Percentiles rank a stretch among this genome's conserved stretches.
These are phyloP conservation scores for Hypselothyrea guttata DNA, from an alignment of 2,888 invertebrate genomes.

Conservation along the genomic window DNA sequence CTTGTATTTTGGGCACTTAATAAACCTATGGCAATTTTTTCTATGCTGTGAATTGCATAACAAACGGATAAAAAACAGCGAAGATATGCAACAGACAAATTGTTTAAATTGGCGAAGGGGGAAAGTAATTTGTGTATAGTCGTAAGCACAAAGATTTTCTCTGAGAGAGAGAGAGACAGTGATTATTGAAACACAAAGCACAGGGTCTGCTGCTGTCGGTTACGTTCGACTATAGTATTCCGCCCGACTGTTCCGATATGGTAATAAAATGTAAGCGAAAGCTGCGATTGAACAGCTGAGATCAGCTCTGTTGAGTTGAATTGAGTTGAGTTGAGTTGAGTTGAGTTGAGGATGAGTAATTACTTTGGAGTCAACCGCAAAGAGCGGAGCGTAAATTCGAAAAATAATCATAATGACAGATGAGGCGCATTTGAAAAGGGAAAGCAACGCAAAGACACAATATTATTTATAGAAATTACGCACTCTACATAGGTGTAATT, in stretches of 20 bases:
- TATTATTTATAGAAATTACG: constrained; percentile 38
- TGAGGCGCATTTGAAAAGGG: constrained; percentile 27
- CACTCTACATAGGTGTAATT: constrained; percentile 26
- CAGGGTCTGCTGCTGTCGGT: no score
- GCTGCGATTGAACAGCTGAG: constrained; percentile 1
- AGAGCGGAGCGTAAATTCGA: constrained; percentile 3
- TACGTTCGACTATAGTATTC: no score
- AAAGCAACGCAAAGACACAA: constrained; percentile 26
- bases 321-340: not conserved
- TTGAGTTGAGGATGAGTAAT: constrained; percentile 6
- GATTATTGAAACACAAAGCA: no score
- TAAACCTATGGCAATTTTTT: no score
- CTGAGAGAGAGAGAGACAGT: not conserved
- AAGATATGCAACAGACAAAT: no score
- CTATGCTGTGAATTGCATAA: no score
- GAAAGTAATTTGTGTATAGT: no score
- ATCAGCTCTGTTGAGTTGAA: not conserved
- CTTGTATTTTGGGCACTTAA: no score
- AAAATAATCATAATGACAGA: constrained; percentile 8
- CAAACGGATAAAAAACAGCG: no score
- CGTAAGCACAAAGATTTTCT: no score
- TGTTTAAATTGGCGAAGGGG: no score
- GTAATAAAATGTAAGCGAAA: constrained; percentile 3
- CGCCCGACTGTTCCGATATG: no score
- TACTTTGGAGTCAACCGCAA: constrained; percentile 14